Evolutionary conservation across 2,888 invertebrate species (phyloP).

Genomic region (Gymnocheta viridis): DNA sequence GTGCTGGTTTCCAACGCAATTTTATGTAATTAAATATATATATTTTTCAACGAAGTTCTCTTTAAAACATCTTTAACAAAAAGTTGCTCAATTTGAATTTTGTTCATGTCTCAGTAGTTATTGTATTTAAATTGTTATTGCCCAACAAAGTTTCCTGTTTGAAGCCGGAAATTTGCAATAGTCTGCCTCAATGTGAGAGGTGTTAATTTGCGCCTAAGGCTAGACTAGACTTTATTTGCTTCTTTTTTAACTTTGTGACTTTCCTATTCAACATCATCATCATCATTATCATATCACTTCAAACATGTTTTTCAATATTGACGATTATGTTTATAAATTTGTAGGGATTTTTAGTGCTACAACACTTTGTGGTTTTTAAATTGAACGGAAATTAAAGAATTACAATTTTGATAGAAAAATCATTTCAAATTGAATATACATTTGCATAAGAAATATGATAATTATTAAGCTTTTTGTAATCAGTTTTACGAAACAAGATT

Average conservation of each 20-base stretch:
- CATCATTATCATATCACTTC: constrained; percentile 8
- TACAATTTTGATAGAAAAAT: constrained; percentile 25
- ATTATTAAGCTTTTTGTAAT: background rate
- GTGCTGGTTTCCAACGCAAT: background rate
- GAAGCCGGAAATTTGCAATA: constrained; percentile 70
- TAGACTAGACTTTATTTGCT: constrained; percentile 50
- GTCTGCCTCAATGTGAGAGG: constrained; percentile 64
- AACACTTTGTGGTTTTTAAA: constrained; percentile 58
- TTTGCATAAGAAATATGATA: background rate
- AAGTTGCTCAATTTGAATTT: background rate
- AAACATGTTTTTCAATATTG: constrained; percentile 11
- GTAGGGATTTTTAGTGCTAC: constrained; percentile 22
- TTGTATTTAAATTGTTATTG: background rate
- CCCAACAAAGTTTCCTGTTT: constrained; percentile 57
- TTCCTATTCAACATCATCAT: background rate
- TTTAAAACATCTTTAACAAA: constrained; percentile 29
- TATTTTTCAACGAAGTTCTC: background rate
- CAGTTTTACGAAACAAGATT: too few species aligned
- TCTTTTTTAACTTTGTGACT: background rate
- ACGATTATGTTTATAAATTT: constrained; percentile 10
- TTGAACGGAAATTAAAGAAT: constrained; percentile 62
- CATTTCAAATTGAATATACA: background rate
- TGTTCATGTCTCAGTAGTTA: background rate
- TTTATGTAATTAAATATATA: background rate
- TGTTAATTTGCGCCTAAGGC: constrained; percentile 63